A percentile compares a stretch with the other conserved stretches of the same genome.
These are phyloP conservation scores for Melieria crassipennis DNA, from an alignment of 2,888 invertebrate species.

Conservation along the genomic window DNA sequence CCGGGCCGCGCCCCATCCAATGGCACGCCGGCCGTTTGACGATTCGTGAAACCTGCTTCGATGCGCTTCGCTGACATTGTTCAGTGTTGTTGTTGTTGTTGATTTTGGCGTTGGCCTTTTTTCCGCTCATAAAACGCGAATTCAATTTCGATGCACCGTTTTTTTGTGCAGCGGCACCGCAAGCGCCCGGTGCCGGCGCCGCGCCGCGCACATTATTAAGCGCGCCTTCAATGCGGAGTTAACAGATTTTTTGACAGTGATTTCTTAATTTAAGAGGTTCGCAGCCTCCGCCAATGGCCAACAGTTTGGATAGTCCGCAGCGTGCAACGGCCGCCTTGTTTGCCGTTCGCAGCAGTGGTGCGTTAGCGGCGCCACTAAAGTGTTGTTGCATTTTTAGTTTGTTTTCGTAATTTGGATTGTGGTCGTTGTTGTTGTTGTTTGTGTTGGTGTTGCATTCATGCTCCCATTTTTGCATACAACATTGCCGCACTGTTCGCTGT, in stretches of 20 bases:
- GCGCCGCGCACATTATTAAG: conserved; percentile 3
- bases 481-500: not conserved
- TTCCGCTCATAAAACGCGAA: conserved; percentile 4
- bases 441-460: conserved; percentile 7
- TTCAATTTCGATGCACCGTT: not conserved
- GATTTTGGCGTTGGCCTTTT: not conserved
- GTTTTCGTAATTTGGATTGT: not conserved
- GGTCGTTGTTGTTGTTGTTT: conserved; percentile 8
- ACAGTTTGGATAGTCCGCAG: not conserved
- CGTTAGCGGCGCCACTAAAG: conserved; percentile 14
- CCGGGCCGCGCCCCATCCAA: not conserved
- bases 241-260: conserved; percentile 58
- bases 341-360: conserved; percentile 3
- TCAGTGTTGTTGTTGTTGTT: conserved; percentile 8
- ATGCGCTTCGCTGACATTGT: conserved; percentile 37
- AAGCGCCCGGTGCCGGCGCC: conserved; percentile 21
- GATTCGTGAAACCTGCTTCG: conserved; percentile 40
- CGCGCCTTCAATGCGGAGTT: conserved; percentile 42
- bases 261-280: conserved; percentile 53
- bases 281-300: not conserved
- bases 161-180: conserved; percentile 1
- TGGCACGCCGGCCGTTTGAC: conserved; percentile 12
- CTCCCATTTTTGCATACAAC: no score
- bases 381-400: conserved; percentile 3
- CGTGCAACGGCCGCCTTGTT: not conserved